Percentiles rank a stretch among this genome's conserved stretches.
These are phyloP conservation scores for Gambelia wislizenii DNA, from an alignment of 2,797 vertebrate genomes.

Conservation along the genomic window DNA sequence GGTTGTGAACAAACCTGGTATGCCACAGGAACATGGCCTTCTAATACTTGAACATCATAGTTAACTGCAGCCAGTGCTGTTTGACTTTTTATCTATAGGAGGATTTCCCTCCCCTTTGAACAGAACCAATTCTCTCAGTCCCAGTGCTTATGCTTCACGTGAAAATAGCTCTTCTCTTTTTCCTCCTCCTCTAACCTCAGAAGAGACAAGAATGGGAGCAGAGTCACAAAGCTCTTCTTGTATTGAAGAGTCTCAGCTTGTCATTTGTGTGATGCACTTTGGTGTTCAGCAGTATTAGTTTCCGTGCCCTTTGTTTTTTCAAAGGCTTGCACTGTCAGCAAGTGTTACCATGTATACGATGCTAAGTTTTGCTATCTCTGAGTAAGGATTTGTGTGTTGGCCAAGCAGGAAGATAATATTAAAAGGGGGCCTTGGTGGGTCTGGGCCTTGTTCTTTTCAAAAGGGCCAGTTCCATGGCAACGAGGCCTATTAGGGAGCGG, in stretches of 20 bases:
- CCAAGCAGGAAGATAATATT: slow-evolving; percentile 62
- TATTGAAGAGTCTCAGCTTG: slow-evolving; percentile 61
- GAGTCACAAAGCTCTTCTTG: slow-evolving; percentile 69
- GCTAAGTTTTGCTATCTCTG: slow-evolving; percentile 67
- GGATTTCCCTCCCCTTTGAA: slow-evolving; percentile 26
- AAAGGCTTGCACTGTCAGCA: slow-evolving; percentile 68
- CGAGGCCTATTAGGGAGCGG: slow-evolving; percentile 74
- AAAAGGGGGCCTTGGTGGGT: slow-evolving; percentile 68
- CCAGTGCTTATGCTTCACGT: background rate
- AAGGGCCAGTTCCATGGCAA: slow-evolving; percentile 77
- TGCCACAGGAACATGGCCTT: background rate
- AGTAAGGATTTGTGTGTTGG: slow-evolving; percentile 68
- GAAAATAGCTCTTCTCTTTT: slow-evolving; percentile 36
- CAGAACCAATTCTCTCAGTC: slow-evolving; percentile 47
- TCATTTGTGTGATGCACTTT: slow-evolving; percentile 59
- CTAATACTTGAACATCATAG: background rate
- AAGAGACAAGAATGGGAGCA: slow-evolving; percentile 46
- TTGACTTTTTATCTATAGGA: background rate
- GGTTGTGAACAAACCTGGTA: background rate
- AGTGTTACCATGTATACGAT: slow-evolving; percentile 66
- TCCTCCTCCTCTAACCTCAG: slow-evolving; percentile 9
- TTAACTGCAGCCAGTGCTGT: background rate
- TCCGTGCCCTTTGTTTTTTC: slow-evolving; percentile 70
- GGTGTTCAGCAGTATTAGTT: slow-evolving; percentile 63
- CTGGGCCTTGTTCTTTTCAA: slow-evolving; percentile 74